Evolutionary conservation across 2,797 vertebrate species (phyloP), one percentile per base, ranked within the genome.

Genomic region (Rallus crepitans): DNA sequence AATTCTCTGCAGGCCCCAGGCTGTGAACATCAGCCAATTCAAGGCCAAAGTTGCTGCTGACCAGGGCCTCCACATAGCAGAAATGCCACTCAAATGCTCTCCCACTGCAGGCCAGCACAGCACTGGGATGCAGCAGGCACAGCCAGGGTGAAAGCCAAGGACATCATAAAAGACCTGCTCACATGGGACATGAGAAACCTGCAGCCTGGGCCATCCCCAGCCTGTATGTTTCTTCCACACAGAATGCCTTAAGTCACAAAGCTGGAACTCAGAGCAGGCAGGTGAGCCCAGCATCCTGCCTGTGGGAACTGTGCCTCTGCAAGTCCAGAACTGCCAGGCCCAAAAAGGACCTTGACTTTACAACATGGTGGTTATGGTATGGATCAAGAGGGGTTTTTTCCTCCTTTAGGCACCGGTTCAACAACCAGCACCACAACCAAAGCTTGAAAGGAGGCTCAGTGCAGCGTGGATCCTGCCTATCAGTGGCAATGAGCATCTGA

Each of bases 141-240:
- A 66, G 21, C 12, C 12, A 28, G 12, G 28, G 30, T 53, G 50
- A 64, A 81, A 30, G 56, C 69, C 8, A 28, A 21, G 2, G 4
- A 69, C 7, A 24, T 28, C 9, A 9, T 7, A 42, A 55, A n/a
- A 45, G 28, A 69, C 12, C 48, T 48, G 53, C 30, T 73, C 56
- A 21, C 27, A 15, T 0, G 4, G 11, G 28, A 70, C 30, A 14
- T 0, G 1, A 39, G 56, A 86, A 69, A 25, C 24, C 37, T 15
- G 25, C 76, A 69, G 40, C n/a, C 55, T 4, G 3, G 28, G n/a
- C 35, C n/a, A 52, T 21, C 13, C 16, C 24, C 56, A 86, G 56
- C 19, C 28, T 56, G 52, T 30, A 33, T 1, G 6, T 19, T 64
- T 20, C n/a, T 81, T 70, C 50, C 28, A 31, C 0, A 0, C 15